These are phyloP conservation scores for Euwallacea similis DNA, from an alignment of 1,140 invertebrate genomes.

Conservation along the genomic window DNA sequence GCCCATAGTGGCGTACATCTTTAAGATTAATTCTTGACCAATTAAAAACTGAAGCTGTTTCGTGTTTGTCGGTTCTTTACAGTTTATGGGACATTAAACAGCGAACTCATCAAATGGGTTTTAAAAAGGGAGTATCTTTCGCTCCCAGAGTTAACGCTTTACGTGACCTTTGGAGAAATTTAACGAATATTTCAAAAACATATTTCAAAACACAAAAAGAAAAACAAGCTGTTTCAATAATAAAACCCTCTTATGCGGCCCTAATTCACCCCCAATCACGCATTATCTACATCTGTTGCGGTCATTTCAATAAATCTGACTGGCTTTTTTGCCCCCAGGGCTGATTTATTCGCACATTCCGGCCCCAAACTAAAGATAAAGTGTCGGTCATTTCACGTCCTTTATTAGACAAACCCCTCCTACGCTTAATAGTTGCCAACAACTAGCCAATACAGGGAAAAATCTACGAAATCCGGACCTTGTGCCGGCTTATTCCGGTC, in stretches of 20 bases:
- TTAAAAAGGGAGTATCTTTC: not conserved
- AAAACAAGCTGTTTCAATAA: constrained; percentile 8
- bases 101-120: not conserved
- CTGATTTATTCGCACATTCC: constrained; percentile 19
- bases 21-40: not conserved
- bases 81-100: not conserved
- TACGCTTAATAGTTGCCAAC: constrained; percentile 13
- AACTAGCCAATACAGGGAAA: constrained; percentile 2
- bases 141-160: too few relatives aligned
- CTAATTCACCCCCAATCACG: constrained; percentile 23
- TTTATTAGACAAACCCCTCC: constrained; percentile 29
- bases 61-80: not conserved
- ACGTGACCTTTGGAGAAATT: too few relatives aligned
- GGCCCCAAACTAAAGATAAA: constrained; percentile 28
- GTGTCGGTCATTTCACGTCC: constrained; percentile 27
- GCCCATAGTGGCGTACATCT: not conserved
- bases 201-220: not conserved
- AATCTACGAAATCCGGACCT: too few relatives aligned
- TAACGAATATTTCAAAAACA: too few relatives aligned
- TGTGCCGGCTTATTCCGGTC: too few relatives aligned
- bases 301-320: constrained; percentile 35
- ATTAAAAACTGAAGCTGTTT: not conserved
- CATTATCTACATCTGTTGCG: constrained; percentile 32
- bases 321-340: constrained; percentile 11
- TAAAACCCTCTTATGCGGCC: constrained; percentile 21